Evolutionary conservation across 2,797 vertebrate species (phyloP), one percentile per base, ranked within the genome.

Genomic region (Lateolabrax maculatus): DNA sequence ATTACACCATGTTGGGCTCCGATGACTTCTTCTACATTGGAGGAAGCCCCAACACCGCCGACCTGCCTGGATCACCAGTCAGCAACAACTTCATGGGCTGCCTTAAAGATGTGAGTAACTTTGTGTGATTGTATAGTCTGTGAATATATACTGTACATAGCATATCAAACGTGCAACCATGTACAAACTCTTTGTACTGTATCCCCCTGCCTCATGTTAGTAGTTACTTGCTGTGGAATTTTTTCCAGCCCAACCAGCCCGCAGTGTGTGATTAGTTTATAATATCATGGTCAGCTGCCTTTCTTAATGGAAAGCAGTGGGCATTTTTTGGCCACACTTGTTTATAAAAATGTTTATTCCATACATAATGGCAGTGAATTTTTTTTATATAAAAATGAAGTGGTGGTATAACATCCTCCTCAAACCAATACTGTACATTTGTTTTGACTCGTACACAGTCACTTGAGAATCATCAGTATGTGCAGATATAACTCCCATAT

Each of bases 51-150:
- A 99, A 97, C 93, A 98, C 97, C 0, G 98, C 98, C 0, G 98
- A 98, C 91, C 95, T 98, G 68, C 98, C 98, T 0, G 98, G 98
- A 23, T 98, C 97, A 0, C 97, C 98, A 0, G 98, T 99, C 94
- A 99, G 97, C 96, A 99, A 98, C 95, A 99, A 98, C 95, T 99
- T 99, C 89, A 98, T 98, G 97, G 98, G 98, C 83, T 99, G 98
- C 92, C 97, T 99, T 16, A 98, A 98, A 93, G 97, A 98, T 1
- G 98, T 99, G 86, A 98, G 97, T 95, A 1, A 0, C 46, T 25
- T 3, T 19, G 6, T 61, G 27, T 27, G 29, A 48, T 41, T 48
- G 9, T 71, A 3, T 3, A 1, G 10, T 66, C 5, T 74, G 36
- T 51, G 52, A 23, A 23, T 41, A 19, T 12, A 3, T 34, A 15